Conservation (phyloP, 2,888 invertebrate genomes). For the Athalia circularis region DNA sequence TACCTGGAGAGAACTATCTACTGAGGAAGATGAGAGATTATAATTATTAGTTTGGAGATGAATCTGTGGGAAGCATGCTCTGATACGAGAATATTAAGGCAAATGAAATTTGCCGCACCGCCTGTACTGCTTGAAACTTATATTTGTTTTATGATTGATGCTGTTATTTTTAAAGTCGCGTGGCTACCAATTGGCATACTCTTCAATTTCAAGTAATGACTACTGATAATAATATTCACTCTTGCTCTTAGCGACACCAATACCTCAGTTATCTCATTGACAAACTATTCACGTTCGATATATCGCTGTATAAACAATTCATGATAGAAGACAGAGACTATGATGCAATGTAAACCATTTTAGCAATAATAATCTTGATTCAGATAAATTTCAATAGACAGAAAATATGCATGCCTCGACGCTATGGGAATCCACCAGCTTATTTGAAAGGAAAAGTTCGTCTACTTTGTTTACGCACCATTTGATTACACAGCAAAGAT, state of each 20-base stretch:
- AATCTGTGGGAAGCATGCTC: slow-evolving; percentile 11
- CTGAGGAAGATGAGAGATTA: neutral
- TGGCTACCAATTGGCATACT: neutral
- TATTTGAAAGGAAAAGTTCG: neutral
- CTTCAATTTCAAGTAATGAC: neutral
- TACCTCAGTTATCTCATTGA: neutral
- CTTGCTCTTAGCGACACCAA: neutral
- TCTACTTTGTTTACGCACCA: neutral
- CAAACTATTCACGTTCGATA: neutral
- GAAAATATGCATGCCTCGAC: slow-evolving; percentile 1
- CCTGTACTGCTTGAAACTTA: neutral
- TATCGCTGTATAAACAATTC: no score
- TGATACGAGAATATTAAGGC: neutral
- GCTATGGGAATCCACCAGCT: slow-evolving; percentile 14
- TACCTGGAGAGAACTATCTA: no score
- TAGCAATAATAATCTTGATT: no score
- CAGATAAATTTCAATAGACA: no score
- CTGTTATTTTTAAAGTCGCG: slow-evolving; percentile 4
- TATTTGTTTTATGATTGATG: slow-evolving; percentile 2
- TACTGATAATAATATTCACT: neutral
- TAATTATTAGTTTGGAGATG: neutral
- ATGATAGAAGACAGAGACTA: neutral
- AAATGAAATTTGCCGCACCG: neutral
- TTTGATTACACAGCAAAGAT: neutral
- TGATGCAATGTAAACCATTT: neutral